Percentiles rank a stretch among this genome's conserved stretches.
Conservation (phyloP, 2,888 invertebrate genomes). For the Thyatira batis region DNA sequence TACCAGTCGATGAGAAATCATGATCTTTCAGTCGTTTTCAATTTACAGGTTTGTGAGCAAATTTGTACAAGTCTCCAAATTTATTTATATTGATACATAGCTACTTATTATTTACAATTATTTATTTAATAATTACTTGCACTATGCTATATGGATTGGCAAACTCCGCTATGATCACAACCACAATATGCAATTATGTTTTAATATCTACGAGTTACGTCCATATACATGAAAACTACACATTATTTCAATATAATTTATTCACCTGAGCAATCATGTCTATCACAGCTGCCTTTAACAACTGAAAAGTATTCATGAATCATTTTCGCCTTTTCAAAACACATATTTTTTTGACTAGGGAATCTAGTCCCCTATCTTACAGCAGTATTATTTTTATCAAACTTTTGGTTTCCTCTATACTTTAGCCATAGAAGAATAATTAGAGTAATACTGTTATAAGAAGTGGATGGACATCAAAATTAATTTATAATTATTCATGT, state of each 20-base stretch:
- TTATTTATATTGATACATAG: constrained; percentile 64
- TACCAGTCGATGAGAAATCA: constrained; percentile 77
- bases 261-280: constrained; percentile 21
- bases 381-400: too few species aligned
- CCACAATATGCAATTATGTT: constrained; percentile 74
- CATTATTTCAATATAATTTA: constrained; percentile 19
- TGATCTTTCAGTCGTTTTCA: constrained; percentile 78
- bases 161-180: constrained; percentile 79
- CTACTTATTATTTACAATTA: constrained; percentile 69
- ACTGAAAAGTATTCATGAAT: constrained; percentile 6
- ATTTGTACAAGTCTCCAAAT: constrained; percentile 81
- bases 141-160: constrained; percentile 73
- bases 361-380: too few species aligned
- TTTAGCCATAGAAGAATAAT: too few species aligned
- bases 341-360: not conserved
- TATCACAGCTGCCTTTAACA: constrained; percentile 11
- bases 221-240: constrained; percentile 32
- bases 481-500: too few species aligned
- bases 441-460: too few species aligned
- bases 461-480: too few species aligned
- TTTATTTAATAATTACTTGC: constrained; percentile 30
- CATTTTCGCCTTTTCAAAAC: too few species aligned
- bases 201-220: constrained; percentile 34
- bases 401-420: too few species aligned
- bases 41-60: constrained; percentile 77